Evolutionary conservation across 2,797 vertebrate genomes (phyloP).

Genomic region (Alfaro cultratus): DNA sequence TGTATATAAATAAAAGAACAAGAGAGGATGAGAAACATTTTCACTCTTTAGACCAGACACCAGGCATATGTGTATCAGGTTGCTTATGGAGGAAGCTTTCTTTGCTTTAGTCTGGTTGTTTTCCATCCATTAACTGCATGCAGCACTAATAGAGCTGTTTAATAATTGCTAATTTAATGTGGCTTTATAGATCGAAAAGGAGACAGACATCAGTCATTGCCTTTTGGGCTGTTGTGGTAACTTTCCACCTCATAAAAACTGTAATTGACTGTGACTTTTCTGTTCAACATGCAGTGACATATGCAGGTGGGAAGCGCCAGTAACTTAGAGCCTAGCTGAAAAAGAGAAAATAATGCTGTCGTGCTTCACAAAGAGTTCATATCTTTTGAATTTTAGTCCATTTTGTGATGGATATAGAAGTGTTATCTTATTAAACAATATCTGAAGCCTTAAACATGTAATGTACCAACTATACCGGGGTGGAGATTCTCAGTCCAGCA

Average conservation of each 20-base stretch:
- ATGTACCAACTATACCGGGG: background rate
- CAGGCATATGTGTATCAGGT: constrained; percentile 3
- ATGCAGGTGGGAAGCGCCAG: constrained; percentile 42
- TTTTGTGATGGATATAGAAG: too few relatives aligned
- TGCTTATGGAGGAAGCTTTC: constrained; percentile 27
- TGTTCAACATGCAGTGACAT: constrained; percentile 62
- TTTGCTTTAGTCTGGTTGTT: constrained; percentile 40
- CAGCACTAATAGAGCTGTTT: constrained; percentile 34
- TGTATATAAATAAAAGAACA: constrained; percentile 53
- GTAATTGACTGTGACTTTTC: constrained; percentile 69
- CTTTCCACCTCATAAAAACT: constrained; percentile 71
- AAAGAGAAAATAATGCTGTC: constrained; percentile 39
- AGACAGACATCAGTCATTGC: constrained; percentile 65
- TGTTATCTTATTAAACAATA: too few relatives aligned
- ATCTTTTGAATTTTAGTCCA: background rate
- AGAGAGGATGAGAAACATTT: constrained; percentile 20
- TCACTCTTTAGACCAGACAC: constrained; percentile 21
- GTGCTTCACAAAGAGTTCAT: constrained; percentile 2
- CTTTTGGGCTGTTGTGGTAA: constrained; percentile 54
- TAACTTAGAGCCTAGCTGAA: constrained; percentile 28
- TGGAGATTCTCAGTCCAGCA: background rate
- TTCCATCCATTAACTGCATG: constrained; percentile 40
- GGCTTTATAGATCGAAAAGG: constrained; percentile 51
- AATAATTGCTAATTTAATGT: constrained; percentile 59
- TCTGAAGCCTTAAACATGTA: too few relatives aligned